Conservation (phyloP, 2,888 invertebrate genomes). For the Phortica okadai region DNA sequence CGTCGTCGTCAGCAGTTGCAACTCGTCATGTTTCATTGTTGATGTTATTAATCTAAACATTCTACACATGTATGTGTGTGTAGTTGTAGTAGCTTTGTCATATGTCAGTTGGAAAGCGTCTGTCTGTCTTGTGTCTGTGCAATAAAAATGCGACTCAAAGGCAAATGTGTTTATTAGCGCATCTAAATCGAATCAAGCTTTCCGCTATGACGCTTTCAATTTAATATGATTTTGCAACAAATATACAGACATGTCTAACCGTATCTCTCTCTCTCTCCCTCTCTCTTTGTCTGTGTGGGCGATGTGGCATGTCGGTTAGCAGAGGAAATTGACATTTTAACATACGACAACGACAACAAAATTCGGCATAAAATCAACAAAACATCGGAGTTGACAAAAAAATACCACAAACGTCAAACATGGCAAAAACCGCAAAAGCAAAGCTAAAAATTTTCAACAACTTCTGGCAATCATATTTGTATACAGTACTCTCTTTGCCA, state of each 20-base stretch:
- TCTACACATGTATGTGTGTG: conserved; percentile 32
- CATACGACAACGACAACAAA: no score
- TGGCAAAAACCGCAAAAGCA: no score
- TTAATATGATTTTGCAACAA: conserved; percentile 35
- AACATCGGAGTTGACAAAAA: background rate
- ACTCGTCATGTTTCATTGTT: conserved; percentile 27
- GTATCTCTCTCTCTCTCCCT: background rate
- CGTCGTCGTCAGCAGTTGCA: conserved; percentile 17
- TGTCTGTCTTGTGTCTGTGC: no score
- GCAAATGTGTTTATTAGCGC: conserved; percentile 4
- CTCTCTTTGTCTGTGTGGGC: no score
- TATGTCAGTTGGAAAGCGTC: background rate
- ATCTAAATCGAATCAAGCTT: background rate
- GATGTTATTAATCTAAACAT: conserved; percentile 25
- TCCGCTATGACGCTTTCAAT: conserved; percentile 22
- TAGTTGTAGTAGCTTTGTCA: conserved; percentile 57
- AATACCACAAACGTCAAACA: conserved; percentile 57
- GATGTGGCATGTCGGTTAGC: no score
- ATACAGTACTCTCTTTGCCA: no score
- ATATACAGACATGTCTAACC: background rate
- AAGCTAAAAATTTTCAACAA: no score
- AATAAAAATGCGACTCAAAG: background rate
- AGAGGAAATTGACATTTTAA: no score
- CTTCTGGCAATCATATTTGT: no score
- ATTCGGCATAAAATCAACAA: no score